These are phyloP conservation scores for Myotis yumanensis DNA, from an alignment of 2,113 vertebrate genomes.

Conservation along the genomic window DNA sequence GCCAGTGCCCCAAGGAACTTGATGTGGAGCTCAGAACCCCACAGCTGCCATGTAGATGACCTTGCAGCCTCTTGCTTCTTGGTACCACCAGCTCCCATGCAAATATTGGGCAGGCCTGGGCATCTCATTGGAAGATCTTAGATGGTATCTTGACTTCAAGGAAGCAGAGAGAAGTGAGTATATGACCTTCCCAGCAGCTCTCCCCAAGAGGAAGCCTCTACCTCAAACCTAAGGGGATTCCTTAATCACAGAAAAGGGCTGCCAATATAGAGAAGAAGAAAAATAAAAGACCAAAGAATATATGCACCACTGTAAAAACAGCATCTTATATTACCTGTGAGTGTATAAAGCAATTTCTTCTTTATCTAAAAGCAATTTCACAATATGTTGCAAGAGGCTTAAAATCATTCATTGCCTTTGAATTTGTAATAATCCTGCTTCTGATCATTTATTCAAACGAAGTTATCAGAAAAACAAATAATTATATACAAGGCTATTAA, in stretches of 20 bases:
- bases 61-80: neutral
- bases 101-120: neutral
- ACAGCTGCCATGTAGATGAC: neutral
- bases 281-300: neutral
- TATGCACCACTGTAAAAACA: neutral
- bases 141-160: neutral
- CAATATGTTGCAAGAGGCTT: neutral
- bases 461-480: constrained; percentile 36
- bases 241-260: neutral
- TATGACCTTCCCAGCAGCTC: neutral
- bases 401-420: constrained; percentile 28
- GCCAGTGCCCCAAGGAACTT: neutral
- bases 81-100: neutral
- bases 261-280: too few relatives aligned
- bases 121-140: neutral
- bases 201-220: neutral
- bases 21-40: neutral
- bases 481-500: neutral
- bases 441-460: constrained; percentile 35
- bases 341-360: neutral
- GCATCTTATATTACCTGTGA: neutral
- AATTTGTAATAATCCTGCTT: constrained; percentile 40
- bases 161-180: too few relatives aligned
- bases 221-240: neutral
- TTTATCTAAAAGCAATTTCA: constrained; percentile 45